Percentiles rank a stretch among this genome's conserved stretches.
Conservation (phyloP, 2,797 vertebrate species). For the Cetoscarus ocellatus region DNA sequence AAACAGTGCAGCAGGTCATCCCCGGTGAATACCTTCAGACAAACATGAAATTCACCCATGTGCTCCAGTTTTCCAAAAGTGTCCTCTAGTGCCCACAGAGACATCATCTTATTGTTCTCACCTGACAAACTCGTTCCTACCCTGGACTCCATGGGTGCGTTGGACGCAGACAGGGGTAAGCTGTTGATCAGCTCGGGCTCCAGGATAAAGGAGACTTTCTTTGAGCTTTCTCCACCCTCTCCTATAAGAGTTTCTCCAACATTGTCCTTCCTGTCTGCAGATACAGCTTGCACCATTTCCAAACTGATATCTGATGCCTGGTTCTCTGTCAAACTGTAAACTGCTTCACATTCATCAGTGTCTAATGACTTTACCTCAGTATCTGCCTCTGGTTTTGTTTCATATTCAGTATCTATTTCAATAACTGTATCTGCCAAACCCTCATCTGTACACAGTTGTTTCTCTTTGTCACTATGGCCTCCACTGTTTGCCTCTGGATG, state of each 20-base stretch:
- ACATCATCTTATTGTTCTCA: conserved; percentile 39
- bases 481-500: background rate
- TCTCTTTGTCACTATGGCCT: background rate
- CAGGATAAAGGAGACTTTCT: conserved; percentile 73
- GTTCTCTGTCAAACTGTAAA: conserved; percentile 2
- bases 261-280: background rate
- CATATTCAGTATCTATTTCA: background rate
- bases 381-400: background rate
- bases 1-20: background rate
- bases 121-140: conserved; percentile 62
- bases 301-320: background rate
- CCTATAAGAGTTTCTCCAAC: background rate
- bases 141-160: conserved; percentile 39
- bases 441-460: background rate
- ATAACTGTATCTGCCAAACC: background rate
- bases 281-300: background rate
- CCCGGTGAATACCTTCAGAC: background rate
- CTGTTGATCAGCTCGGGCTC: conserved; percentile 68
- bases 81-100: conserved; percentile 17
- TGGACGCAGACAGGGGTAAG: conserved; percentile 30
- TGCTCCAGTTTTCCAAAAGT: conserved; percentile 4
- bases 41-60: conserved; percentile 30
- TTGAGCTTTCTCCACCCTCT: conserved; percentile 39
- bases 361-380: background rate
- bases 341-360: background rate